phyloP scores from a whole-genome alignment of 35 echinoderm and acorn worm species.

The Lytechinus pictus region DNA sequence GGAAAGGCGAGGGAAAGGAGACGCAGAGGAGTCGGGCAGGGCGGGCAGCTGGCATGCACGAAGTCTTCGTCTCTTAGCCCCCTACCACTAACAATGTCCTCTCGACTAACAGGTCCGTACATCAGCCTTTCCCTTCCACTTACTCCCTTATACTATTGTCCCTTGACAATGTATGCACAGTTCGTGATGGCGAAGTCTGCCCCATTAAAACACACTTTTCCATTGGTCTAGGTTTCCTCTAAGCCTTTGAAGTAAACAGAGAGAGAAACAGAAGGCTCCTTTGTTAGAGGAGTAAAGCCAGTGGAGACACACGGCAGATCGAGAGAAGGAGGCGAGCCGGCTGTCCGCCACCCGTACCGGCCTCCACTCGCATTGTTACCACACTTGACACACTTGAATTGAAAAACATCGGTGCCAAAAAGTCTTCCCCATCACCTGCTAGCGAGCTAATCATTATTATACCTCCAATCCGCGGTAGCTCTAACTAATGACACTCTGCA shows the following conservation, averaged over 20 bases:
- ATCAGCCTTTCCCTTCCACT: conserved; percentile 39
- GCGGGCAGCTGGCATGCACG: not conserved
- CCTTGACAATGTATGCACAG: conserved; percentile 73
- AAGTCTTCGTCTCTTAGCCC: conserved; percentile 8
- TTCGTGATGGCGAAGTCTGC: conserved; percentile 61
- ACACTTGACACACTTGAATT: conserved; percentile 73
- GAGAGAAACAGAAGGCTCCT: conserved; percentile 34
- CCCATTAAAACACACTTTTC: conserved; percentile 73
- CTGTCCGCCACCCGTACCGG: conserved; percentile 58
- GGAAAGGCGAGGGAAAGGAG: conserved; percentile 23
- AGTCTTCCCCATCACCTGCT: conserved; percentile 65
- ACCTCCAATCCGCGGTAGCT: conserved; percentile 49
- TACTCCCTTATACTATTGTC: conserved; percentile 59
- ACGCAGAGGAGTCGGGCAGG: not conserved
- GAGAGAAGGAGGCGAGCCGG: conserved; percentile 33
- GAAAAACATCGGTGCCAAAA: conserved; percentile 65
- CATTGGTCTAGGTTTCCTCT: conserved; percentile 67
- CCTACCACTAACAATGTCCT: conserved; percentile 16
- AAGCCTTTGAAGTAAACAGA: conserved; percentile 70
- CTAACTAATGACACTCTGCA: conserved; percentile 51
- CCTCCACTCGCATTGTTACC: conserved; percentile 61
- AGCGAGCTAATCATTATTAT: conserved; percentile 65
- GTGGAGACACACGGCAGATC: conserved; percentile 29
- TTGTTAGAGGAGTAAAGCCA: conserved; percentile 48
- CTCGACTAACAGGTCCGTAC: conserved; percentile 9